Evolutionary conservation across 2,888 invertebrate genomes (phyloP).

Genomic region (Parnassius mnemosyne): DNA sequence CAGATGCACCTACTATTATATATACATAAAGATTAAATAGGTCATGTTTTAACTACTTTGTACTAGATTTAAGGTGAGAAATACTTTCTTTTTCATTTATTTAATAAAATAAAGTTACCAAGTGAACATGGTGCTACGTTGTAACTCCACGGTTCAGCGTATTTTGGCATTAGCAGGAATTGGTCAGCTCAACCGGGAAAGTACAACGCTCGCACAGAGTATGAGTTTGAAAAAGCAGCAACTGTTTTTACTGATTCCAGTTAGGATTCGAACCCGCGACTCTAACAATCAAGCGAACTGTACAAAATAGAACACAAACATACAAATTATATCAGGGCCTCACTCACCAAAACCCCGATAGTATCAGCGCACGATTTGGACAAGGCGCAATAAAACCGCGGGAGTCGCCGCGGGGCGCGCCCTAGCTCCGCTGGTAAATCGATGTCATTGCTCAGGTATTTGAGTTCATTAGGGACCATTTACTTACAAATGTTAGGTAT

Average conservation of each 20-base stretch:
- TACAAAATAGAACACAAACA: too few relatives aligned
- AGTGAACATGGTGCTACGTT: too few relatives aligned
- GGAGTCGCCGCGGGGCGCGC: constrained; percentile 22
- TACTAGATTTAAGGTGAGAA: not conserved
- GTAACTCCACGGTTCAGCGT: too few relatives aligned
- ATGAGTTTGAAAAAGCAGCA: too few relatives aligned
- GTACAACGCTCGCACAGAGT: too few relatives aligned
- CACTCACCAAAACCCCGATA: not conserved
- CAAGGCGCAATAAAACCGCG: constrained; percentile 7
- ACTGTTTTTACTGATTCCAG: too few relatives aligned
- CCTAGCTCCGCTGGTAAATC: constrained; percentile 6
- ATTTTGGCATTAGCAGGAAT: too few relatives aligned
- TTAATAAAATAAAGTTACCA: not conserved
- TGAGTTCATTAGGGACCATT: constrained; percentile 10
- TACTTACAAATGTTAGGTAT: constrained; percentile 6
- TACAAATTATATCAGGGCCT: not conserved
- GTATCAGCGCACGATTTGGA: constrained; percentile 1
- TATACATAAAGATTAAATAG: too few relatives aligned
- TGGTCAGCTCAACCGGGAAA: too few relatives aligned
- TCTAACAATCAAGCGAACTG: too few relatives aligned
- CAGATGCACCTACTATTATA: too few relatives aligned
- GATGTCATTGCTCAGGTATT: not conserved
- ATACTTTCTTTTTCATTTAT: not conserved
- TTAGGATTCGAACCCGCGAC: too few relatives aligned
- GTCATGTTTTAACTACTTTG: not conserved